Evolutionary conservation across 2,888 invertebrate species (phyloP), one percentile per base, ranked within the genome.

Genomic region (Thymelicus acteon): DNA sequence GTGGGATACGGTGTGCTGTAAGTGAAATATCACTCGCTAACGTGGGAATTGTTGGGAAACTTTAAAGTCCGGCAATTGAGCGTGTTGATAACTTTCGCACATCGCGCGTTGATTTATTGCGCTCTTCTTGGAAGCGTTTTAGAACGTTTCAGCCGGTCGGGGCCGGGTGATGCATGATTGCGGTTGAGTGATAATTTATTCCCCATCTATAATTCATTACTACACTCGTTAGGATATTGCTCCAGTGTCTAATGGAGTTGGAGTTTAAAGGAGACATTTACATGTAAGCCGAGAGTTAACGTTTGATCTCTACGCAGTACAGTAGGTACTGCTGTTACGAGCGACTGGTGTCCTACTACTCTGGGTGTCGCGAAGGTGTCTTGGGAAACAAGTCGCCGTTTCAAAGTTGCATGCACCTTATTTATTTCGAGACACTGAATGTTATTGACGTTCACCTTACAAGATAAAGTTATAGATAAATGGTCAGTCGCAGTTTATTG

Each of bases 401-500:
- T 40, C 67, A 67, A 52, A 60, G 49, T 60, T 52, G 39, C 49
- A 48, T 67, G 67, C 39, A 39, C 40, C 48, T 63, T 48, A 58
- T 69, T 69, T 69, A 69, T 69, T 68, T 57, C 54, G 44, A 54
- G 62, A 58, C 48, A 49, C 63, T 63, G 62, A 69, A 71, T 60
- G 60, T 71, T 71, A 73, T 71, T 73, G 67, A 58, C 71, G 62
- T 65, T 58, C 62, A 69, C 47, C 19, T 52, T 67, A 66, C 72
- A 72, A 75, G 80, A 79, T 78, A 76, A 76, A 79, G 76, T 82
- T 85, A 86, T 83, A 82, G 82, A 83, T 82, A 86, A 85, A 85
- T 83, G 79, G 84, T 60, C 54, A 7, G n/a, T 47, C 57, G 62
- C 54, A 54, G 62, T 68, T 67, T 57, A 31, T 68, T 68, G 44